phyloP scores from a whole-genome alignment of 2,797 vertebrate species.

The Argya squamiceps region DNA sequence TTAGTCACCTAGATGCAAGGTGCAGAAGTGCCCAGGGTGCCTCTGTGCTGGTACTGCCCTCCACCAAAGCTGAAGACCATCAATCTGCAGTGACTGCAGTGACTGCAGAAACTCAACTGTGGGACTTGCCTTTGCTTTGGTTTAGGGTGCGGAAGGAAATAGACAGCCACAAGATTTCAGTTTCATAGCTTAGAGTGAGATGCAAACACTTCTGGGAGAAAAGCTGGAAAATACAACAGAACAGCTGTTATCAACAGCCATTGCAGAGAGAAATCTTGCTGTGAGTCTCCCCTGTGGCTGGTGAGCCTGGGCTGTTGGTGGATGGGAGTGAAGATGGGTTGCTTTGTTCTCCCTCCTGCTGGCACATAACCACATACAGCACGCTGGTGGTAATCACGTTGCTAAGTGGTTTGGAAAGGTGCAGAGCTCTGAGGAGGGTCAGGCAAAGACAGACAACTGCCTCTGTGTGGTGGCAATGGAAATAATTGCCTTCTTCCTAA shows the following conservation, averaged over 20 bases:
- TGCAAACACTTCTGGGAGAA: background rate
- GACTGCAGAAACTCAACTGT: fast-evolving
- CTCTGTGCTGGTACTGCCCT: background rate
- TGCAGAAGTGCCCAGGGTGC: fast-evolving
- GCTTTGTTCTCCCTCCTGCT: background rate
- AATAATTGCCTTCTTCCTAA: background rate
- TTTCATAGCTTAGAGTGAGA: background rate
- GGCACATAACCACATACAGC: background rate
- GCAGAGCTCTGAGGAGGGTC: background rate
- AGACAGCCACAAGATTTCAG: background rate
- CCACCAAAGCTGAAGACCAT: background rate
- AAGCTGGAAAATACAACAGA: background rate
- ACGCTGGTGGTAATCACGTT: fast-evolving
- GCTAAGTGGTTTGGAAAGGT: background rate
- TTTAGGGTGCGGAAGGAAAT: background rate
- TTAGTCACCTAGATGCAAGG: background rate
- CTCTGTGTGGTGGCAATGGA: background rate
- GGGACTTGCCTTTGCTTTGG: fast-evolving
- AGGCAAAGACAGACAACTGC: background rate
- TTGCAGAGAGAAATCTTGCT: background rate
- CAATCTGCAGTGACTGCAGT: background rate
- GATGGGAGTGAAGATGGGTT: fast-evolving
- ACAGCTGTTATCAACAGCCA: background rate
- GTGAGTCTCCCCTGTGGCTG: fast-evolving
- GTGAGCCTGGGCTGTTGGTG: fast-evolving